phyloP scores from a whole-genome alignment of 2,888 invertebrate species.

The Volucella inflata region DNA sequence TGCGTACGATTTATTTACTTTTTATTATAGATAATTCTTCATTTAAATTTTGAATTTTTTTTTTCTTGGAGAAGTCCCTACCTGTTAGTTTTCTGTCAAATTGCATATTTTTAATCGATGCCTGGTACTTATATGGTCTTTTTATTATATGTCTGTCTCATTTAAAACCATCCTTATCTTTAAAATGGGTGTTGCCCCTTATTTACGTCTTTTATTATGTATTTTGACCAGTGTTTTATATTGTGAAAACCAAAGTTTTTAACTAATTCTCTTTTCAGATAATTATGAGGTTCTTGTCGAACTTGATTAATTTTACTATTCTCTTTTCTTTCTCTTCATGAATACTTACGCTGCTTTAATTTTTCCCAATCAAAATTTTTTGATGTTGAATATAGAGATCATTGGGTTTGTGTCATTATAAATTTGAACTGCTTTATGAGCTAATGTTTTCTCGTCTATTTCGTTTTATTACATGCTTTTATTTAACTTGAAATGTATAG shows the following conservation, averaged over 20 bases:
- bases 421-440: slow-evolving; percentile 45
- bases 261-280: slow-evolving; percentile 4
- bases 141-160: slow-evolving; percentile 20
- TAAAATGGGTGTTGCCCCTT: too few relatives aligned
- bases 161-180: slow-evolving; percentile 10
- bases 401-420: slow-evolving; percentile 44
- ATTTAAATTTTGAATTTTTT: too few relatives aligned
- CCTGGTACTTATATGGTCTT: slow-evolving; percentile 15
- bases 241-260: slow-evolving; percentile 36
- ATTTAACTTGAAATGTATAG: too few relatives aligned
- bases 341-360: slow-evolving; percentile 25
- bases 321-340: slow-evolving; percentile 29
- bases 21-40: too few relatives aligned
- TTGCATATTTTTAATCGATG: background rate
- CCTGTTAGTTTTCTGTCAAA: slow-evolving; percentile 21
- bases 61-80: background rate
- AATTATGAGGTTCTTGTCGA: background rate
- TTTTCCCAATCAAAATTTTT: slow-evolving; percentile 45
- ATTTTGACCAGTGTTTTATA: slow-evolving; percentile 19
- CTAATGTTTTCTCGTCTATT: slow-evolving; percentile 39
- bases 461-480: too few relatives aligned
- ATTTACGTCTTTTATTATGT: slow-evolving; percentile 21
- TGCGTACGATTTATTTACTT: too few relatives aligned
- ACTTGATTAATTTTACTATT: slow-evolving; percentile 32
- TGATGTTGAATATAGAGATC: slow-evolving; percentile 40